Base-by-base conservation (phyloP, 2,888 invertebrate genomes). In the Eupithecia tripunctaria region DNA sequence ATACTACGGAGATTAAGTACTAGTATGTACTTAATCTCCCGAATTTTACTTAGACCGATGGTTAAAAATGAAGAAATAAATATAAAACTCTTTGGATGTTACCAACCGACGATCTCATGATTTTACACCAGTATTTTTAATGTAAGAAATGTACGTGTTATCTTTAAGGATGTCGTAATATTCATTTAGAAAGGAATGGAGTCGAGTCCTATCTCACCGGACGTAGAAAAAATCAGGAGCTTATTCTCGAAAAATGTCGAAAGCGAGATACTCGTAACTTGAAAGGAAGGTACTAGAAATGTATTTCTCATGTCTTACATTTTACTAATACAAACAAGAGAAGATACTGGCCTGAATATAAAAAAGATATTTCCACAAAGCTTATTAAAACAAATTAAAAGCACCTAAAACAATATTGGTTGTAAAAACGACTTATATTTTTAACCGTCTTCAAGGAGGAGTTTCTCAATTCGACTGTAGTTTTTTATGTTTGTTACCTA, bases 151-250 rank as follows among this genome's bases (percentile, higher is more conserved):
- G 56, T 67, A 74, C 63, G 68, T 69, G 71, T 62, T 62, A 74
- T 71, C 71, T 71, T 32, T 51, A 63, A 38, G 60, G 63, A 69
- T 68, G 64, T 36, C 68, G 63, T 68, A 73, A 80, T 79, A 76
- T 79, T 81, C 78, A 81, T 82, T 78, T 73, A 74, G 76, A 64
- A 63, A 59, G 69, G 75, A 82, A 74, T 69, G 68, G 76, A 72
- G 76, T 73, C 73, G 71, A 56, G 75, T 70, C 75, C 70, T 74
- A 78, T 65, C 78, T 72, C 71, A 25, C 76, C 78, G 80, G 80
- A 80, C 71, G 77, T 72, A 73, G 66, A 32, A 72, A 73, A 76
- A 75, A 71, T 74, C 71, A 78, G 79, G 32, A 21, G 51, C 29
- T 36, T 32, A 67, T 67, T 67, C 32, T 67, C 1, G 21, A 18